Base-by-base conservation (phyloP, 2,888 invertebrate genomes). In the Corythucha ciliata region DNA sequence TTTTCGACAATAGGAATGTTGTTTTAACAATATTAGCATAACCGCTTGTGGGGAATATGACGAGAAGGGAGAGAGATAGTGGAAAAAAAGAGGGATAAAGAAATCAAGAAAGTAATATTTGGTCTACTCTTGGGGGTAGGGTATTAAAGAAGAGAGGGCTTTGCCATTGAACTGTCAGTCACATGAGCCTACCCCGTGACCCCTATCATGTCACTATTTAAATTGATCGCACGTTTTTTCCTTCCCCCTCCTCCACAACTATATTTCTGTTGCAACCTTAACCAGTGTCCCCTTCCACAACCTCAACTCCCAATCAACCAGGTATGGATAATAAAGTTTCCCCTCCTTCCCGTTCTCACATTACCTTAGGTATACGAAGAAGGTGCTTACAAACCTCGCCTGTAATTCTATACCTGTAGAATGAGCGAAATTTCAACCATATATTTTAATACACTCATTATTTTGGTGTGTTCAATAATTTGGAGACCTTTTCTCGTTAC, bases 51-150 rank as follows among this genome's bases (percentile, higher is more conserved):
- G 16, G 34, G 34, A 34, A 18, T 34, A 26, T n/a, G n/a, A n/a
- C n/a, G n/a, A n/a, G n/a, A n/a, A n/a, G n/a, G n/a, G n/a, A n/a
- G n/a, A n/a, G n/a, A n/a, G n/a, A n/a, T n/a, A n/a, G n/a, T 14
- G 33, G 18, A 33, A 33, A 33, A 18, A 33, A 33, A 16, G 33
- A 50, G 50, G 50, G 50, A 44, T 50, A 49, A 49, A 42, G 42
- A 40, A 50, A 44, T 42, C 42, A 44, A 50, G 42, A 50, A n/a
- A 50, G 50, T 50, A 34, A 50, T 50, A 39, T 50, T 50, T 50
- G 50, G 50, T 39, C 37, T 50, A 44, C 16, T 24, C 25, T 24
- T 41, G n/a, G 41, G 16, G 12, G 22, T 41, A 41, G 41, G 16
- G 5, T 14, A 16, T 12, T 34, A 14, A 34, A 34, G 34, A 44